These are phyloP conservation scores for Cathartes aura DNA, from an alignment of 2,113 vertebrate genomes.

Conservation along the genomic window DNA sequence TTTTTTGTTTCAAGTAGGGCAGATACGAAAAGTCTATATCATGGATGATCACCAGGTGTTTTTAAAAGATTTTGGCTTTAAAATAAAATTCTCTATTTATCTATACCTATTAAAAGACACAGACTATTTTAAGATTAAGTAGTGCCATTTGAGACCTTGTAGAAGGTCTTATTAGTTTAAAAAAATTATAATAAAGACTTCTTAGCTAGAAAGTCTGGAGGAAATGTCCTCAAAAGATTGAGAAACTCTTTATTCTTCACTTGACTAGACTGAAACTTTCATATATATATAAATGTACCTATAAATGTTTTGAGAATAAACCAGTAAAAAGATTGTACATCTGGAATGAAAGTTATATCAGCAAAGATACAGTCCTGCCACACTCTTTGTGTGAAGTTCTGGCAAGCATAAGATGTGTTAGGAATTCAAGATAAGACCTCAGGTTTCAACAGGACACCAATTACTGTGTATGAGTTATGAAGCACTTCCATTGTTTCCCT, in stretches of 20 bases:
- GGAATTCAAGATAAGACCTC: neutral
- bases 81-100: neutral
- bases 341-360: neutral
- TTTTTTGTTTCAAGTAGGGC: neutral
- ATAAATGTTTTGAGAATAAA: neutral
- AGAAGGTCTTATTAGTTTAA: neutral
- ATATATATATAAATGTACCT: neutral
- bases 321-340: neutral
- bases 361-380: neutral
- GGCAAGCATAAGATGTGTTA: neutral
- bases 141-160: neutral
- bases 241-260: neutral
- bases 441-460: constrained; percentile 26
- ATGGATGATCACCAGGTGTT: neutral
- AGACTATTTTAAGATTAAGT: neutral
- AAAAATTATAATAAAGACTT: neutral
- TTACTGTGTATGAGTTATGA: neutral
- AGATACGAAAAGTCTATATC: neutral
- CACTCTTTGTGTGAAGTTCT: neutral
- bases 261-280: neutral
- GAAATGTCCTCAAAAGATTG: neutral
- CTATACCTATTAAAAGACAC: neutral
- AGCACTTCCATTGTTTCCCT: neutral
- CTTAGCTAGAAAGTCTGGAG: neutral
- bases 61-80: neutral